A percentile compares a stretch with the other conserved stretches of the same genome.
Evolutionary conservation across 2,113 vertebrate genomes (phyloP).

Genomic region (Pelmatolapia mariae): DNA sequence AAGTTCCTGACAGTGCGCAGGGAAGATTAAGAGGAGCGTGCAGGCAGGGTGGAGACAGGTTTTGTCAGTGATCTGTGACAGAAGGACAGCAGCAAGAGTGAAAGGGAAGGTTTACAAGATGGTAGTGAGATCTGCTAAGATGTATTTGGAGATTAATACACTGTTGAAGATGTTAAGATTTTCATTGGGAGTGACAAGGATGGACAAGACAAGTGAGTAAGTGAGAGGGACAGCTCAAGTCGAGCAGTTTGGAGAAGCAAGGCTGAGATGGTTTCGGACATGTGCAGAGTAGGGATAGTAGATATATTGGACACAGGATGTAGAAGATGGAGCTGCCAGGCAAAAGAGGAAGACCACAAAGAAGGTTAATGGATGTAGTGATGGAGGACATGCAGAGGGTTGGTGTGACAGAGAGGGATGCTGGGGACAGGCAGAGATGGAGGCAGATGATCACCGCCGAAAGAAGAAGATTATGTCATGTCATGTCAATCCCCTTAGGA

Average conservation of each 20-base stretch:
- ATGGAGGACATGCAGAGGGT: background rate
- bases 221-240: background rate
- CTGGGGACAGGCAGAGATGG: background rate
- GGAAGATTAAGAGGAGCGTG: background rate
- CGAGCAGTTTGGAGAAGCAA: background rate
- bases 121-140: background rate
- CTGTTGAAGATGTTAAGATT: background rate
- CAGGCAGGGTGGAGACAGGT: background rate
- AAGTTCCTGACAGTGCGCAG: background rate
- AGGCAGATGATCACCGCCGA: background rate
- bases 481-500: slow-evolving; percentile 69
- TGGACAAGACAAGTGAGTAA: background rate
- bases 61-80: background rate
- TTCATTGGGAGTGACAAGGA: background rate
- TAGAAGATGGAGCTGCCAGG: background rate
- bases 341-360: background rate
- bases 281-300: background rate
- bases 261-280: background rate
- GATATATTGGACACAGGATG: background rate
- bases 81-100: background rate
- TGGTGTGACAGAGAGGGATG: background rate
- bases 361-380: background rate
- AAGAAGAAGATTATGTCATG: background rate
- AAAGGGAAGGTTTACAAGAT: background rate
- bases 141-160: background rate